Conservation (phyloP, 2,888 invertebrate genomes). For the Drosophila sordidula region DNA sequence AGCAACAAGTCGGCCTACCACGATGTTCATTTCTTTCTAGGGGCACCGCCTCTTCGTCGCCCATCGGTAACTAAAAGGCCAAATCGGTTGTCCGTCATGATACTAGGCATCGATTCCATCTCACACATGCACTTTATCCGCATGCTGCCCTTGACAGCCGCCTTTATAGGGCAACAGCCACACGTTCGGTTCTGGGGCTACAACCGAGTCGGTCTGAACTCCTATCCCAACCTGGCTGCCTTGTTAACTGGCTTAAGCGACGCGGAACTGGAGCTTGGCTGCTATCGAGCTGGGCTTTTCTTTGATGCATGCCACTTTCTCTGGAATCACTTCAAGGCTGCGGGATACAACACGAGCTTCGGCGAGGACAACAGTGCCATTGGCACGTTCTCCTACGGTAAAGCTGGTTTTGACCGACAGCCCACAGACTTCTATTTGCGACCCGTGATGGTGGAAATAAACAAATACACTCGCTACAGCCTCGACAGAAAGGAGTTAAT, state of each 20-base stretch:
- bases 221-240: slow-evolving; percentile 94
- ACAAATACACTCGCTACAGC: neutral
- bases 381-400: slow-evolving; percentile 7
- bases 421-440: slow-evolving; percentile 20
- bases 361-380: slow-evolving; percentile 10
- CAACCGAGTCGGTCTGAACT: slow-evolving; percentile 96
- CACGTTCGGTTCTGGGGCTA: slow-evolving; percentile 92
- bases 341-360: slow-evolving; percentile 89
- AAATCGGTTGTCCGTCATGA: slow-evolving; percentile 88
- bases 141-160: slow-evolving; percentile 90
- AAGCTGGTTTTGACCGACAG: neutral
- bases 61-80: neutral
- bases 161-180: slow-evolving; percentile 85
- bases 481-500: slow-evolving; percentile 1
- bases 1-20: slow-evolving; percentile 3
- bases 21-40: slow-evolving; percentile 33
- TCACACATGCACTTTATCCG: slow-evolving; percentile 93
- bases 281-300: slow-evolving; percentile 87
- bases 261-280: slow-evolving; percentile 87
- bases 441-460: neutral
- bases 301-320: slow-evolving; percentile 92
- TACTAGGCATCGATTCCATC: slow-evolving; percentile 93
- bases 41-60: neutral
- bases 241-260: slow-evolving; percentile 89
- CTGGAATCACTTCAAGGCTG: slow-evolving; percentile 90